Evolutionary conservation across 2,113 vertebrate genomes (phyloP).

Genomic region (Corythoichthys haematopterus): DNA sequence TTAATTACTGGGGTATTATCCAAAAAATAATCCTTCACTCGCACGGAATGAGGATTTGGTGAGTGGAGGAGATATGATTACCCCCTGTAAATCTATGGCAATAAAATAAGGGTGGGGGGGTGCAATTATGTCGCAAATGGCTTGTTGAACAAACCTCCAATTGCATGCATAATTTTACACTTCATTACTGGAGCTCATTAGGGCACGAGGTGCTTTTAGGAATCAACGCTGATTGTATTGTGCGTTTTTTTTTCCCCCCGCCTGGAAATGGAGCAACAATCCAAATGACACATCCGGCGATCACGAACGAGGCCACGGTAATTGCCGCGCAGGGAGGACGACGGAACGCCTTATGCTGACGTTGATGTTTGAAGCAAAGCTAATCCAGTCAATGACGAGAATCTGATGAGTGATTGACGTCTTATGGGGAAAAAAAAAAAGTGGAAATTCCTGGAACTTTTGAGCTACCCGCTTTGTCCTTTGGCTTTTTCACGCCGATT

Average conservation of each 20-base stretch:
- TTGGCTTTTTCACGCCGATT: slow-evolving; percentile 16
- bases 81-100: slow-evolving; percentile 58
- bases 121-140: slow-evolving; percentile 62
- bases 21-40: slow-evolving; percentile 60
- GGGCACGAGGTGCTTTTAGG: slow-evolving; percentile 42
- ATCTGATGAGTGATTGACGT: neutral
- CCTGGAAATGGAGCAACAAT: slow-evolving; percentile 17
- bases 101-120: slow-evolving; percentile 51
- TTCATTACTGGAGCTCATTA: slow-evolving; percentile 63
- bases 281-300: slow-evolving; percentile 7
- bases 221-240: slow-evolving; percentile 5
- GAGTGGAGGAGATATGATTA: slow-evolving; percentile 59
- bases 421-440: too few species aligned
- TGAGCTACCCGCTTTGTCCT: neutral
- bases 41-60: slow-evolving; percentile 62
- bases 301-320: slow-evolving; percentile 10
- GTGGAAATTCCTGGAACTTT: too few species aligned
- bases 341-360: neutral
- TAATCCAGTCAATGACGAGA: too few species aligned
- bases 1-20: slow-evolving; percentile 70
- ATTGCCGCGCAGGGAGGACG: slow-evolving; percentile 4
- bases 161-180: slow-evolving; percentile 51
- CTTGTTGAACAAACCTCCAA: slow-evolving; percentile 67
- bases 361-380: neutral
- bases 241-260: neutral